Evolutionary conservation across 2,797 vertebrate species (phyloP).

Genomic region (Xenops minutus): DNA sequence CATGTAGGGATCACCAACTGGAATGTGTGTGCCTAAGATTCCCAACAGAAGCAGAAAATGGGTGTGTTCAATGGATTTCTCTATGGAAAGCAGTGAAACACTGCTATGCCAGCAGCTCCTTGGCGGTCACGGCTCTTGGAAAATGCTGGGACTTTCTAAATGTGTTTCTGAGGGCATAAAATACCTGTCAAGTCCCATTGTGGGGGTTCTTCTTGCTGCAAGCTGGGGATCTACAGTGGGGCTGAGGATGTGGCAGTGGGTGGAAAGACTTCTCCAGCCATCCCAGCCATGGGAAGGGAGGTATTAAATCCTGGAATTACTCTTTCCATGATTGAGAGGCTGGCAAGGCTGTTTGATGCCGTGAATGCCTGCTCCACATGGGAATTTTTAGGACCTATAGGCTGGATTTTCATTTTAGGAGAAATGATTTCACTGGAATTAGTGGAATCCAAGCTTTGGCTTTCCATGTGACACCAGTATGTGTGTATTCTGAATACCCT

Average conservation of each 20-base stretch:
- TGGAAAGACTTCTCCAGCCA: not conserved
- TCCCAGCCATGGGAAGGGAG: accelerated
- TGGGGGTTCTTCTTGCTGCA: not conserved
- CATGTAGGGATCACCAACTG: not conserved
- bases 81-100: not conserved
- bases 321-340: not conserved
- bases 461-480: not conserved
- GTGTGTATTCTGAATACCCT: not conserved
- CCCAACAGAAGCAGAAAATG: not conserved
- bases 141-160: not conserved
- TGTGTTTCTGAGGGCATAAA: not conserved
- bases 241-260: not conserved
- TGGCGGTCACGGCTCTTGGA: not conserved
- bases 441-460: not conserved
- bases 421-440: not conserved
- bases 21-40: accelerated
- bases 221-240: not conserved
- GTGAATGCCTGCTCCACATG: accelerated
- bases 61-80: not conserved
- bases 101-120: not conserved
- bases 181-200: accelerated
- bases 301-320: not conserved
- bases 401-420: not conserved
- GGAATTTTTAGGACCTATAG: not conserved
- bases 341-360: not conserved